Conservation (phyloP, 1,140 invertebrate genomes). For the Pseudomyrmex pallidus region DNA sequence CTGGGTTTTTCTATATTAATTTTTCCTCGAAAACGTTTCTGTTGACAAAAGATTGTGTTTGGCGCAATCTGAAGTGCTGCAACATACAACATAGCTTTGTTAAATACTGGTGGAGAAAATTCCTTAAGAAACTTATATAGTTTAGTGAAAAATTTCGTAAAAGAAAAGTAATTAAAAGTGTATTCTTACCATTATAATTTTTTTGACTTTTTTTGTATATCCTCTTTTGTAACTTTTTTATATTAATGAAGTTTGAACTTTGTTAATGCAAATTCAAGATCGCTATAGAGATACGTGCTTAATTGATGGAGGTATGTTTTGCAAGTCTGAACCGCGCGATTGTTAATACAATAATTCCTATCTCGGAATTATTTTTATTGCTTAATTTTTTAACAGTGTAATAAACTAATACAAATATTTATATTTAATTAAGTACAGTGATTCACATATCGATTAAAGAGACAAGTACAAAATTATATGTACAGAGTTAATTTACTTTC, state of each 20-base stretch:
- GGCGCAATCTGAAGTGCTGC: slow-evolving; percentile 76
- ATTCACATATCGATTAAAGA: slow-evolving; percentile 68
- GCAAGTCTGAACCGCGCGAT: slow-evolving; percentile 5
- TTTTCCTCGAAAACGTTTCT: slow-evolving; percentile 89
- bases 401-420: slow-evolving; percentile 61
- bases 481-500: slow-evolving; percentile 73
- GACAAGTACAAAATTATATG: slow-evolving; percentile 82
- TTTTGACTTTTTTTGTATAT: background rate
- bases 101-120: background rate
- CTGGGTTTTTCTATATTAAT: slow-evolving; percentile 91
- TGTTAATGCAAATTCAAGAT: slow-evolving; percentile 11
- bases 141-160: background rate
- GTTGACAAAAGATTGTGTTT: slow-evolving; percentile 83
- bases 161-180: background rate
- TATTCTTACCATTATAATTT: slow-evolving; percentile 37
- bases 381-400: slow-evolving; percentile 33
- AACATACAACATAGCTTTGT: slow-evolving; percentile 68
- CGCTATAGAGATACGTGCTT: background rate
- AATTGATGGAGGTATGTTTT: slow-evolving; percentile 27
- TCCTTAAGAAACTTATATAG: background rate
- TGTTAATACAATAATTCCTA: slow-evolving; percentile 41
- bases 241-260: background rate
- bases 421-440: slow-evolving; percentile 75
- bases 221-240: slow-evolving; percentile 8
- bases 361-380: slow-evolving; percentile 30